Evolutionary conservation across 2,888 invertebrate genomes (phyloP).

Genomic region (Dryocosmus kuriphilus): DNA sequence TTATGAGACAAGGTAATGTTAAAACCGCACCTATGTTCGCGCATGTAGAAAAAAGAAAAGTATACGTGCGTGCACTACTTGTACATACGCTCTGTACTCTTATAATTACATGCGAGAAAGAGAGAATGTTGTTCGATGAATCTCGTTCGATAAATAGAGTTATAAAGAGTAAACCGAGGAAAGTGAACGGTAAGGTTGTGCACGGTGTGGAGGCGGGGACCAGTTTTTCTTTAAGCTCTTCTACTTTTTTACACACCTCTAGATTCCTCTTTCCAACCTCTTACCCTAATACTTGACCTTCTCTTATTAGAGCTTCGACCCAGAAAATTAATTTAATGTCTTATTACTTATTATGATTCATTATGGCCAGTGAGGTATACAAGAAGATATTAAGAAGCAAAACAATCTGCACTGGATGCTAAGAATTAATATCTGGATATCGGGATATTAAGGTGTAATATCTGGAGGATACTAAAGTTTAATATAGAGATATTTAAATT

Average conservation of each 20-base stretch:
- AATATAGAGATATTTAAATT: too few relatives aligned
- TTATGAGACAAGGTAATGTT: conserved; percentile 31
- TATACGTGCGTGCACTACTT: conserved; percentile 26
- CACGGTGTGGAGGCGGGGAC: conserved; percentile 77
- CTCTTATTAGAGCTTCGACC: conserved; percentile 18
- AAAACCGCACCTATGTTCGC: conserved; percentile 19
- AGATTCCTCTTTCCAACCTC: conserved; percentile 46
- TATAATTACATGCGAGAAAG: conserved; percentile 23
- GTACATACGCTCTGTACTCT: conserved; percentile 9
- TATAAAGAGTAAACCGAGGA: conserved; percentile 35
- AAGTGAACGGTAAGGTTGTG: conserved; percentile 63
- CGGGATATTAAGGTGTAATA: too few relatives aligned
- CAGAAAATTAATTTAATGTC: neutral
- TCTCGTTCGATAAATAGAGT: conserved; percentile 44
- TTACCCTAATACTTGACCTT: conserved; percentile 43
- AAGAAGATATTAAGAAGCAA: neutral
- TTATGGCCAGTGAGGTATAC: neutral
- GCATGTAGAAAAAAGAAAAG: conserved; percentile 40
- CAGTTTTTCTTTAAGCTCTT: conserved; percentile 59
- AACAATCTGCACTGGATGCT: too few relatives aligned
- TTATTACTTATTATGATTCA: neutral
- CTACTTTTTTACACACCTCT: conserved; percentile 48
- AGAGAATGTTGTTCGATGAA: conserved; percentile 38
- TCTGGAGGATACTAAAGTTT: neutral
- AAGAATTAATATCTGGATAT: too few relatives aligned